Conservation (phyloP, 2,113 vertebrate species). For the Edolisoma coerulescens region DNA sequence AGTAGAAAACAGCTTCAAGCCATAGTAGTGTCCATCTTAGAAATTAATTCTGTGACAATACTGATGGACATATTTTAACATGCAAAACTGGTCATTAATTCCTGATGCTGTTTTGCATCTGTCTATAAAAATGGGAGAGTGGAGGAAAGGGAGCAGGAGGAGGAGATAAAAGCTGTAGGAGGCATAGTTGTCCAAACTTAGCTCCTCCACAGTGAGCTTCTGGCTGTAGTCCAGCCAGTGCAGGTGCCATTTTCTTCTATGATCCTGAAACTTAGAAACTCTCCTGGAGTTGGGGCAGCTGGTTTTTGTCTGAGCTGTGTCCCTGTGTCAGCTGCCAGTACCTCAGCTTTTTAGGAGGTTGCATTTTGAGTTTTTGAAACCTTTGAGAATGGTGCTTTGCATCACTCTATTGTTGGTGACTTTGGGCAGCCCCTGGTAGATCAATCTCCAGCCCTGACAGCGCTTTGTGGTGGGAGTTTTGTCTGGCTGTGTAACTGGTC, state of each 20-base stretch:
- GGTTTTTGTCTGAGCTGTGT: background rate
- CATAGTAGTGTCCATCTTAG: background rate
- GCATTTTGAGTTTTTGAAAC: background rate
- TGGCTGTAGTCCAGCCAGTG: background rate
- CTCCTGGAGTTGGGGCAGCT: background rate
- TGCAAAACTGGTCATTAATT: background rate
- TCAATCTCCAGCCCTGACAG: background rate
- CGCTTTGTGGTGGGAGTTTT: background rate
- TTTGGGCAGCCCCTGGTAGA: background rate
- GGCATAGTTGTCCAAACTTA: background rate
- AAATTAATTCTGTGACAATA: background rate
- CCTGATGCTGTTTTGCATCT: background rate
- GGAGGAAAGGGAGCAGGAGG: background rate
- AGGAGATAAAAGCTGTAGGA: background rate
- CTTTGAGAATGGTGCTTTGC: background rate
- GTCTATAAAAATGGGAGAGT: background rate
- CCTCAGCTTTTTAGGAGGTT: background rate
- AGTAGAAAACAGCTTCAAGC: background rate
- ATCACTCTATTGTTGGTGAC: background rate
- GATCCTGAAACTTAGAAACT: background rate
- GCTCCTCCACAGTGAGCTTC: background rate
- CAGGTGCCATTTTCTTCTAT: background rate
- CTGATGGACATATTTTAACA: fast-evolving
- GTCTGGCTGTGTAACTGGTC: background rate
- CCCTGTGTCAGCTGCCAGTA: background rate